A percentile compares a stretch with the other conserved stretches of the same genome.
These are phyloP conservation scores for Arion vulgaris DNA, from an alignment of 1,140 invertebrate genomes.

Conservation along the genomic window DNA sequence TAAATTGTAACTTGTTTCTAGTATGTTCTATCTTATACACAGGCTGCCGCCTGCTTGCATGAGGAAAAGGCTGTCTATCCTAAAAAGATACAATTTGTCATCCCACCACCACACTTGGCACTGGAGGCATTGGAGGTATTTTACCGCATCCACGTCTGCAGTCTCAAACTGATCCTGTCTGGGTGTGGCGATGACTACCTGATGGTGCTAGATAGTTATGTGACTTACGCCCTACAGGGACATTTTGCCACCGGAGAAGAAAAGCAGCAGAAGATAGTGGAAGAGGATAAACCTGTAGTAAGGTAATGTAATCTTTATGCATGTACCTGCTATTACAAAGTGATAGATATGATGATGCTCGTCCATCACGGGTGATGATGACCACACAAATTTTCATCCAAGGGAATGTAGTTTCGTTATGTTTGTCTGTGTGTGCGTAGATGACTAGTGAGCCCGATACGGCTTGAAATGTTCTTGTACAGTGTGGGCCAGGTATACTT, in stretches of 20 bases:
- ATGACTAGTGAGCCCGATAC: no score
- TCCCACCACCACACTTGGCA: conserved; percentile 84
- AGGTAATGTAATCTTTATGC: no score
- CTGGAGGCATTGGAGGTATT: conserved; percentile 90
- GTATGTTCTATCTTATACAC: neutral
- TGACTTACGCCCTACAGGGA: conserved; percentile 67
- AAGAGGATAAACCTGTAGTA: neutral
- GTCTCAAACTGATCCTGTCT: conserved; percentile 86
- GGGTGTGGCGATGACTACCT: conserved; percentile 74
- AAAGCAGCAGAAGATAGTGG: conserved; percentile 61
- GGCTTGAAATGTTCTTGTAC: no score
- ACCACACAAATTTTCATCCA: no score
- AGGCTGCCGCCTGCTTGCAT: conserved; percentile 82
- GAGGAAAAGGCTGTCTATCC: conserved; percentile 89
- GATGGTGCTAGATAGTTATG: conserved; percentile 61
- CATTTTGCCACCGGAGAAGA: conserved; percentile 71
- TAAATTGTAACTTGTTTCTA: neutral
- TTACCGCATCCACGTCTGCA: conserved; percentile 83
- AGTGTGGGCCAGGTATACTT: no score
- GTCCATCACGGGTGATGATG: no score
- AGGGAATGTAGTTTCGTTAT: no score
- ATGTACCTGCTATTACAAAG: no score
- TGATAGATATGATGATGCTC: no score
- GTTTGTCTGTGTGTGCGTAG: no score
- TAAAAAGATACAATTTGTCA: conserved; percentile 84